A percentile compares a stretch with the other conserved stretches of the same genome.
phyloP scores from a whole-genome alignment of 2,797 vertebrate genomes.

The Vireo griseus region DNA sequence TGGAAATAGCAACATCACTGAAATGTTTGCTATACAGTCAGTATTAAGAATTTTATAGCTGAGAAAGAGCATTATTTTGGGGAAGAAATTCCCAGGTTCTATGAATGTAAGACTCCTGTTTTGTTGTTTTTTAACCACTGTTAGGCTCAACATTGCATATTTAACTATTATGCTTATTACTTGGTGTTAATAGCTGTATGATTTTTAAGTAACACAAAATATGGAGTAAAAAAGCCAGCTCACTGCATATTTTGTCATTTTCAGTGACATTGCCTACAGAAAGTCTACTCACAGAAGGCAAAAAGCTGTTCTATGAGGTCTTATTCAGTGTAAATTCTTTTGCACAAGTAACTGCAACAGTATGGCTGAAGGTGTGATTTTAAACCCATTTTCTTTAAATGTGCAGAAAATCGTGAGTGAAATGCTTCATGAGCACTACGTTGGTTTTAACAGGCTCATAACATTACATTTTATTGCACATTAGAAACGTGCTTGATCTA shows the following conservation, averaged over 20 bases:
- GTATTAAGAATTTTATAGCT: background rate
- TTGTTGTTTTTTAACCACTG: background rate
- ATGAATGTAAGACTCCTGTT: background rate
- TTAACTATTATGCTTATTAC: background rate
- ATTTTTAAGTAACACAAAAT: background rate
- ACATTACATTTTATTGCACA: background rate
- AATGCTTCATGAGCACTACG: background rate
- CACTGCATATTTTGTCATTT: background rate
- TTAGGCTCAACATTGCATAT: background rate
- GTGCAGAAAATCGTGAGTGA: background rate
- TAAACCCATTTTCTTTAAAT: background rate
- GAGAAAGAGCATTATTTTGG: background rate
- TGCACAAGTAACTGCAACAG: background rate
- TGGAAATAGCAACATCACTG: background rate
- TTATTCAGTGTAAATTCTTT: background rate
- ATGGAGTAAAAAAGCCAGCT: background rate
- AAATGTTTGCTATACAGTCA: conserved; percentile 18
- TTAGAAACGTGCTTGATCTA: background rate
- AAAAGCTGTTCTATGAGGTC: background rate
- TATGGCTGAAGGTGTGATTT: background rate
- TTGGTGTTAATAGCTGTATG: background rate
- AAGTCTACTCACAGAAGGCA: background rate
- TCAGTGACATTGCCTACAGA: background rate
- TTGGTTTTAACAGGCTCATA: conserved; percentile 6
- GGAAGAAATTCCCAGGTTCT: background rate